A percentile compares a stretch with the other conserved stretches of the same genome.
Evolutionary conservation across 2,113 vertebrate species (phyloP).

Genomic region (Hippocampus comes): DNA sequence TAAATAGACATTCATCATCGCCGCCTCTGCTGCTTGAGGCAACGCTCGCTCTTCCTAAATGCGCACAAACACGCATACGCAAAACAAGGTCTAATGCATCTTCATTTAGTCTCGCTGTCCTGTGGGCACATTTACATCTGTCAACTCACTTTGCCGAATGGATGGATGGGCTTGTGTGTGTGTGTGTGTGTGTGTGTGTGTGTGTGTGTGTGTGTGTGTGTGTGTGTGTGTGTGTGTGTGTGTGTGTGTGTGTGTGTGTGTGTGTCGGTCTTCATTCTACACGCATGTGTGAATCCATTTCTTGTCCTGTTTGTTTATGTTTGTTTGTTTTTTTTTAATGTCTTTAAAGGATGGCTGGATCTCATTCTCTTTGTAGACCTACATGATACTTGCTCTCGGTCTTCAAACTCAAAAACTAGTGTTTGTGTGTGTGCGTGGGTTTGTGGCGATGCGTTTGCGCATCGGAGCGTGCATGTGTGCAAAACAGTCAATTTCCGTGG

Average conservation of each 20-base stretch:
- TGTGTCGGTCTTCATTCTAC: conserved; percentile 24
- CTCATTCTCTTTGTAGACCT: conserved; percentile 4
- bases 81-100: conserved; percentile 58
- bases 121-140: conserved; percentile 72
- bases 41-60: background rate
- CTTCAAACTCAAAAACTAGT: background rate
- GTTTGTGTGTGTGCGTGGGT: conserved; percentile 11
- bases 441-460: conserved; percentile 10
- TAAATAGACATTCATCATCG: conserved; percentile 51
- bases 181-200: conserved; percentile 15
- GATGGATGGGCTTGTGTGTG: conserved; percentile 48
- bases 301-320: conserved; percentile 16
- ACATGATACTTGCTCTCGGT: conserved; percentile 14
- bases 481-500: conserved; percentile 56
- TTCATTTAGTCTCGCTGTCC: conserved; percentile 69
- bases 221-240: conserved; percentile 13
- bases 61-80: conserved; percentile 9
- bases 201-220: conserved; percentile 17
- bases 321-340: conserved; percentile 32
- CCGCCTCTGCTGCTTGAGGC: conserved; percentile 30
- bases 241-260: conserved; percentile 17
- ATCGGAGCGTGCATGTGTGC: conserved; percentile 1
- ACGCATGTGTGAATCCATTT: conserved; percentile 34
- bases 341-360: conserved; percentile 17
- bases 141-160: conserved; percentile 60